Evolutionary conservation across 2,888 invertebrate species (phyloP).

Genomic region (Tricholauxania praeusta): DNA sequence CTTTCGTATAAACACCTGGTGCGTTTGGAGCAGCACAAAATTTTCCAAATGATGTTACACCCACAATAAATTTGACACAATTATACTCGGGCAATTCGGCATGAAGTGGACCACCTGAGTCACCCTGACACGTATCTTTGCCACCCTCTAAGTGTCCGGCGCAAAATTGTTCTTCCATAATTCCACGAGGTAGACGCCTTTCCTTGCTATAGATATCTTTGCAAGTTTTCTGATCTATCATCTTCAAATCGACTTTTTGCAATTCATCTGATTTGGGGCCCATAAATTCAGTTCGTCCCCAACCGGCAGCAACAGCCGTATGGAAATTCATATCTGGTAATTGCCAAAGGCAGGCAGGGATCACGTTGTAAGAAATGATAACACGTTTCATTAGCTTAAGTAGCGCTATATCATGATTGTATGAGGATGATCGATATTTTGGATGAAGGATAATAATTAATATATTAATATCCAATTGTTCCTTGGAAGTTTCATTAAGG

Average conservation of each 20-base stretch:
- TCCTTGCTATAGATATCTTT: slow-evolving; percentile 59
- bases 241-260: slow-evolving; percentile 64
- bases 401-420: slow-evolving; percentile 74
- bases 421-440: slow-evolving; percentile 68
- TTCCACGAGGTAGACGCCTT: slow-evolving; percentile 62
- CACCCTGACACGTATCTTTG: slow-evolving; percentile 67
- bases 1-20: slow-evolving; percentile 65
- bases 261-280: slow-evolving; percentile 63
- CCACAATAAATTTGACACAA: slow-evolving; percentile 65
- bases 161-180: slow-evolving; percentile 66
- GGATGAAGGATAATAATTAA: slow-evolving; percentile 69
- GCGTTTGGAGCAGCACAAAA: slow-evolving; percentile 64
- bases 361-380: slow-evolving; percentile 56
- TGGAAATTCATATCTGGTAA: slow-evolving; percentile 53
- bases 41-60: slow-evolving; percentile 67
- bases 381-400: slow-evolving; percentile 66
- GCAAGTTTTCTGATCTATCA: slow-evolving; percentile 59
- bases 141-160: slow-evolving; percentile 66
- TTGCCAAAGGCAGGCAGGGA: slow-evolving; percentile 68
- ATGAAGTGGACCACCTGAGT: slow-evolving; percentile 67
- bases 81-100: slow-evolving; percentile 60
- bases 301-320: slow-evolving; percentile 62
- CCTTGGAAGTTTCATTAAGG: slow-evolving; percentile 64
- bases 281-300: slow-evolving; percentile 64
- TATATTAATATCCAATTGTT: slow-evolving; percentile 68